Evolutionary conservation across 2,888 invertebrate genomes (phyloP), one percentile per base, ranked within the genome.

Genomic region (Sminthurinus aureus): DNA sequence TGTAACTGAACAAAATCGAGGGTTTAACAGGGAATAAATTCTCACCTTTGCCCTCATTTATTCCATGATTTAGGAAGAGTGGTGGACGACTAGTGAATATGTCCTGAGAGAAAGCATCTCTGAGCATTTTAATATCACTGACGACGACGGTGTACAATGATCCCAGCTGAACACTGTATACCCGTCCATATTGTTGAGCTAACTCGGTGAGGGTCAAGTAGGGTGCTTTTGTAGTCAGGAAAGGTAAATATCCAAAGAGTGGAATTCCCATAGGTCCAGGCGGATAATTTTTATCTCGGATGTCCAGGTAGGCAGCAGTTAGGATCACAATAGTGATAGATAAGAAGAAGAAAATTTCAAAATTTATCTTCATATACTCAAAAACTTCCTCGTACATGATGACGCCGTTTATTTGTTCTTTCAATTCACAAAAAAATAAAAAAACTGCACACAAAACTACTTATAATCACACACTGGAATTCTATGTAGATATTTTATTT

Each of bases 11-110:
- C 6, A 6, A 38, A 38, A 38, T 38, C 6, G 38, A 38, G 38
- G 38, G 3, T 38, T 38, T 38, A 38, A 38, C 6, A 6, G 38
- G n/a, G n/a, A n/a, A n/a, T n/a, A n/a, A 38, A 38, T 38, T 38
- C 38, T 24, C 90, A 96, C 97, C 97, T 90, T 95, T 94, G 87
- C 96, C 96, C 85, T 94, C 92, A 95, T 96, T 95, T 84, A 96
- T 94, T 58, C 96, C 96, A 89, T 96, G 96, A 0, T 96, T 96
- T 11, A 89, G 87, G 90, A 93, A 95, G 0, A 97, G 92, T 0
- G 96, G 96, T 0, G 96, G 96, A 85, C 95, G 91, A 18, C 95
- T 96, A 3, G 94, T 92, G 87, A 95, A 94, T 4, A 91, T 92
- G 67, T 95, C 95, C 89, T 93, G 94, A 0, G 93, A 92, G 82